Percentiles rank a stretch among this genome's conserved stretches.
Evolutionary conservation across 2,113 vertebrate species (phyloP).

Genomic region (Eolophus roseicapilla): DNA sequence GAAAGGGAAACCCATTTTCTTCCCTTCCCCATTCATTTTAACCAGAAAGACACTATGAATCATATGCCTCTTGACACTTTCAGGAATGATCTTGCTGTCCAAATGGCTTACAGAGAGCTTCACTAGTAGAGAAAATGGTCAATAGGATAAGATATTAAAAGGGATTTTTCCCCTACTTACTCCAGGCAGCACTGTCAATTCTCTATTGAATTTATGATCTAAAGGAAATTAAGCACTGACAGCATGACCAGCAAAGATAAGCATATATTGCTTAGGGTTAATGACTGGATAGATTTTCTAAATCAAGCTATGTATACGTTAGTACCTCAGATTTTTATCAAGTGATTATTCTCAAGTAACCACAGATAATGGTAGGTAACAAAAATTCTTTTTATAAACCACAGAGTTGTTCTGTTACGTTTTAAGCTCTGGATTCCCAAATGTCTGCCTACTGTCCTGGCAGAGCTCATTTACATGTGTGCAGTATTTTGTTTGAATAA

Average conservation of each 20-base stretch:
- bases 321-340: conserved; percentile 53
- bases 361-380: background rate
- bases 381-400: conserved; percentile 24
- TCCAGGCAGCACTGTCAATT: conserved; percentile 13
- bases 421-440: conserved; percentile 9
- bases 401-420: background rate
- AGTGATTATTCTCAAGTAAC: conserved; percentile 41
- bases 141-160: conserved; percentile 26
- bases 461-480: background rate
- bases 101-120: conserved; percentile 17
- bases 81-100: conserved; percentile 8
- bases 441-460: background rate
- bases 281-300: conserved; percentile 55
- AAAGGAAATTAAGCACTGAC: conserved; percentile 68
- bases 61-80: background rate
- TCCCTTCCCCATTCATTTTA: background rate
- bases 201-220: conserved; percentile 59
- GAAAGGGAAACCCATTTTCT: background rate
- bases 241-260: conserved; percentile 54
- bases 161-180: background rate
- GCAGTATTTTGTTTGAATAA: background rate
- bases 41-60: background rate
- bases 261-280: conserved; percentile 51
- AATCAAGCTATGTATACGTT: conserved; percentile 44
- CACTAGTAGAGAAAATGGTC: conserved; percentile 23